These are phyloP conservation scores for Laupala kohalensis DNA, from an alignment of 1,140 invertebrate genomes.

Conservation along the genomic window DNA sequence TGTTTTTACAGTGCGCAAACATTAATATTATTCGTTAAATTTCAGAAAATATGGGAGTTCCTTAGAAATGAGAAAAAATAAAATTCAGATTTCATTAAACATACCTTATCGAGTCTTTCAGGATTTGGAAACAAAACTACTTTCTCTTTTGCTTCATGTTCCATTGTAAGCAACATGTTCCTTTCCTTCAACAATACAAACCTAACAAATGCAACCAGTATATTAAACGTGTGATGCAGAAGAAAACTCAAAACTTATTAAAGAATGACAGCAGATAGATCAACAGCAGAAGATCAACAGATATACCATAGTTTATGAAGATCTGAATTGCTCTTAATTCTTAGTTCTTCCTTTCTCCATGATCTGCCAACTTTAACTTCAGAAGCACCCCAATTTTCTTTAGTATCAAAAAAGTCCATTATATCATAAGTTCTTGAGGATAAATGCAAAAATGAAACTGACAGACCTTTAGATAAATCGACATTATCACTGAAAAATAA, in stretches of 20 bases:
- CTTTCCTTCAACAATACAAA: constrained; percentile 87
- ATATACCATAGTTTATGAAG: constrained; percentile 92
- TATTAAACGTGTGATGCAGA: not conserved
- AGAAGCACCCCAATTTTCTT: constrained; percentile 69
- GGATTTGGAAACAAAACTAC: constrained; percentile 76
- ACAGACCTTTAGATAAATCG: no score
- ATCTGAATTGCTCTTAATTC: constrained; percentile 91
- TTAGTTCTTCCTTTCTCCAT: constrained; percentile 82
- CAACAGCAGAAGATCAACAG: not conserved
- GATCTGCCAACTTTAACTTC: constrained; percentile 73
- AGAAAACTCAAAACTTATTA: not conserved
- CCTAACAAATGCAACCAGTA: constrained; percentile 33
- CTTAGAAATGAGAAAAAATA: not conserved
- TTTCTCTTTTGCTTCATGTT: constrained; percentile 60
- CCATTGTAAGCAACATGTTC: constrained; percentile 96
- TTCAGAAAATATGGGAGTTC: not conserved
- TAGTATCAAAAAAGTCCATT: constrained; percentile 88
- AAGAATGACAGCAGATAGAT: not conserved
- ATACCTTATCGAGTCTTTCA: constrained; percentile 87
- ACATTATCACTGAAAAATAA: no score
- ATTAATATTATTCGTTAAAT: not conserved
- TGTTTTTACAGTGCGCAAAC: not conserved
- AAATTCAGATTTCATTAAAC: constrained; percentile 5
- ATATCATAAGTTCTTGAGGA: constrained; percentile 33
- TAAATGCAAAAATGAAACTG: constrained; percentile 26